These are phyloP conservation scores for Onychostruthus taczanowskii DNA, from an alignment of 2,113 vertebrate genomes.

Conservation along the genomic window DNA sequence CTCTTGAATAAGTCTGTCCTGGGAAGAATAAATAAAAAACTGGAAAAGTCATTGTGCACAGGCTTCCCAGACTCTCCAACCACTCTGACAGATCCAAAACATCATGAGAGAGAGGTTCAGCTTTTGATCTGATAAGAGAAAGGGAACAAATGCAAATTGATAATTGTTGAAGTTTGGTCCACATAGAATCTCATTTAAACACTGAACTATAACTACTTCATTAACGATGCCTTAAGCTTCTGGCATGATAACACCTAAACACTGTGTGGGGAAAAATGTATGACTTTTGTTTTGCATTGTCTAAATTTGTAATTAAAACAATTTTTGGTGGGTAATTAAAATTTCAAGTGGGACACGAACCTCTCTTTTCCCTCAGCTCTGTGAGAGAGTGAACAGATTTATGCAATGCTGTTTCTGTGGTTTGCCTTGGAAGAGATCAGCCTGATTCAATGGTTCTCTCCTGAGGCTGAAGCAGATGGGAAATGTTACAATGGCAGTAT, in stretches of 20 bases:
- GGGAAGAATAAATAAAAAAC: background rate
- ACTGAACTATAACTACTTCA: background rate
- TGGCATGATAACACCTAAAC: background rate
- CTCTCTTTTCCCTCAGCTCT: background rate
- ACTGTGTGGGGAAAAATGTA: background rate
- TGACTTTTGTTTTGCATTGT: background rate
- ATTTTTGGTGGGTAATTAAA: background rate
- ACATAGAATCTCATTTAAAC: background rate
- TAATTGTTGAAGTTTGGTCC: background rate
- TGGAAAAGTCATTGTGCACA: background rate
- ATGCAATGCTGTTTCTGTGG: background rate
- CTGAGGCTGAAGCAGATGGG: slow-evolving; percentile 7
- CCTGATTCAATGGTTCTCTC: background rate
- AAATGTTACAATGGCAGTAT: background rate
- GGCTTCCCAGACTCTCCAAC: background rate
- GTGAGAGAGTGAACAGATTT: background rate
- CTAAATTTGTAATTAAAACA: background rate
- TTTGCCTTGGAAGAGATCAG: slow-evolving; percentile 9
- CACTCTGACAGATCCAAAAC: background rate
- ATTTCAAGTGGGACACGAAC: background rate
- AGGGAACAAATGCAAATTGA: background rate
- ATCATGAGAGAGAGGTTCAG: background rate
- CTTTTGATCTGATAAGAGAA: background rate
- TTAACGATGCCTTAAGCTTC: background rate
- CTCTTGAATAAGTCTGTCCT: background rate